Evolutionary conservation across 2,797 vertebrate species (phyloP), one percentile per base, ranked within the genome.

Genomic region (Borostomias antarcticus): DNA sequence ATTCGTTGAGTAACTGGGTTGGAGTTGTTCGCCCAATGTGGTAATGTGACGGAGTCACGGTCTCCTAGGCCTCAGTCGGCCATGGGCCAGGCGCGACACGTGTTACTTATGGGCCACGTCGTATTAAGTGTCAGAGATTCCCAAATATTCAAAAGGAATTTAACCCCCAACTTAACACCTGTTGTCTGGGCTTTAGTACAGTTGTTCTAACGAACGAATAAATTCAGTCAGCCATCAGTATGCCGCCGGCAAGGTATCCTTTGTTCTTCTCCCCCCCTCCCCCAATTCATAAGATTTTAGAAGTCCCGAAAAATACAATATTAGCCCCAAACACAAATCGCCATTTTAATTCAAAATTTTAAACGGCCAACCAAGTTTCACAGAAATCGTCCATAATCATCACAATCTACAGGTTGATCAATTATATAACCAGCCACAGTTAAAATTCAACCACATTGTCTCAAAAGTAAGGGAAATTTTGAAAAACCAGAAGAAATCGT

Each of bases 51-150:
- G 33, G 23, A 47, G 37, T 25, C 40, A 51, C 8, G 4, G 33
- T 5, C 28, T 21, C 48, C 58, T 82, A 85, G 86, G 87, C 89
- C 89, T 73, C 84, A 76, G 28, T 75, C 80, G 86, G 86, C 83
- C 71, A 64, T 47, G 76, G 76, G 86, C 85, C 86, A 80, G 68
- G 11, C 64, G 47, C 69, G 90, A 93, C 92, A 93, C 92, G 92
- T 93, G 92, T 92, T 91, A 74, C 78, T 67, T 65, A 51, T 51
- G 66, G 76, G 89, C 89, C 88, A 86, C 83, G 87, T 85, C 83
- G 82, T 72, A 61, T 91, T 70, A 86, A 87, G 87, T 88, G 89
- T 80, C 86, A 74, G 17, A 28, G 77, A 82, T 57, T 28, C 43
- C 72, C 56, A 84, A 86, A 88, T 85, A 83, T 72, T 26, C 64